Evolutionary conservation across 2,888 invertebrate species (phyloP).

Genomic region (Enchytraeus crypticus): DNA sequence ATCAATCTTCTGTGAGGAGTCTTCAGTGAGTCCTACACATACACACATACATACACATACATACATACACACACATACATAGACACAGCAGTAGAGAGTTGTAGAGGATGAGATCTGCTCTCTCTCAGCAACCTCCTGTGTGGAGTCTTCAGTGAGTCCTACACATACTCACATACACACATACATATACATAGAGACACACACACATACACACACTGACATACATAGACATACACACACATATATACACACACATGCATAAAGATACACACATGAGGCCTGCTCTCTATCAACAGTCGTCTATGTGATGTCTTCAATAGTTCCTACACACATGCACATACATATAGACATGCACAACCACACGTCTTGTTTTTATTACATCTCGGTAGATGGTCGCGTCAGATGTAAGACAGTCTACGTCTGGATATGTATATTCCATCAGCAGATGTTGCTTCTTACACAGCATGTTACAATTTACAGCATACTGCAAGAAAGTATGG

Average conservation of each 20-base stretch:
- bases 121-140: conserved; percentile 69
- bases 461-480: too few relatives aligned
- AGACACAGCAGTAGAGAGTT: conserved; percentile 58
- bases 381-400: too few relatives aligned
- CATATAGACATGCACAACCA: neutral
- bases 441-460: too few relatives aligned
- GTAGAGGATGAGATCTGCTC: conserved; percentile 63
- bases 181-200: too few relatives aligned
- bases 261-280: conserved; percentile 60
- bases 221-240: neutral
- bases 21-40: conserved; percentile 37
- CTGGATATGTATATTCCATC: too few relatives aligned
- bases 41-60: neutral
- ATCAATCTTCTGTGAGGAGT: conserved; percentile 65
- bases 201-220: too few relatives aligned
- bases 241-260: conserved; percentile 54
- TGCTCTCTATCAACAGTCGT: conserved; percentile 70
- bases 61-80: neutral
- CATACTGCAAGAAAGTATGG: too few relatives aligned
- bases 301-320: conserved; percentile 56
- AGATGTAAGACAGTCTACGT: too few relatives aligned
- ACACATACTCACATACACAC: conserved; percentile 16
- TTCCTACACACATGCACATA: conserved; percentile 24
- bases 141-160: conserved; percentile 50
- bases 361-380: too few relatives aligned